Conservation (phyloP, 2,113 vertebrate species). For the Dissostichus mawsoni region DNA sequence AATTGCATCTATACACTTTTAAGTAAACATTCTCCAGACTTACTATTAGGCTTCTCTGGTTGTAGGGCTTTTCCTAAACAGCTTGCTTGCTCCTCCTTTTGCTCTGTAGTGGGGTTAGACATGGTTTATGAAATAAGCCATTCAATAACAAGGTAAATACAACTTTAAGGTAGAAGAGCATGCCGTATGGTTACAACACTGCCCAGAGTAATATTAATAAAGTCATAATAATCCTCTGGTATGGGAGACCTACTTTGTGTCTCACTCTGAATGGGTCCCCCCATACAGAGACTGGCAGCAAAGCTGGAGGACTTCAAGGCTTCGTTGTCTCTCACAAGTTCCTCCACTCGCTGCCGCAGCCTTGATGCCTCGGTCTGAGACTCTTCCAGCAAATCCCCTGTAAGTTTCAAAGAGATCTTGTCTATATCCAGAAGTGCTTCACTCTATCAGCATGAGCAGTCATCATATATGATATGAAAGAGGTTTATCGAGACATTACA, state of each 20-base stretch:
- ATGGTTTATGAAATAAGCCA: slow-evolving; percentile 64
- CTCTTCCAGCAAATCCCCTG: slow-evolving; percentile 95
- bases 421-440: slow-evolving; percentile 1
- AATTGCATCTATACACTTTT: not conserved
- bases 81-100: slow-evolving; percentile 72
- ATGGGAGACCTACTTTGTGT: slow-evolving; percentile 73
- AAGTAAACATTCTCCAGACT: slow-evolving; percentile 43
- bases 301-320: slow-evolving; percentile 85
- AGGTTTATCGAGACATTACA: not conserved
- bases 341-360: slow-evolving; percentile 93
- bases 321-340: slow-evolving; percentile 92
- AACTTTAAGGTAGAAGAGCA: not conserved
- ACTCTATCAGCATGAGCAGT: not conserved
- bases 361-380: slow-evolving; percentile 93
- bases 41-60: slow-evolving; percentile 76
- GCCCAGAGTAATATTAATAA: not conserved
- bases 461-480: slow-evolving; percentile 5
- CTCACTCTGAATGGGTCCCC: slow-evolving; percentile 72
- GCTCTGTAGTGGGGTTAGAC: slow-evolving; percentile 66
- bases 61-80: slow-evolving; percentile 75
- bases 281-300: slow-evolving; percentile 78
- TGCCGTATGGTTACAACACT: not conserved
- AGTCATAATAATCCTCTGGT: not conserved
- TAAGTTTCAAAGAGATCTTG: slow-evolving; percentile 26
- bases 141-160: not conserved